Conservation (phyloP, 2,113 vertebrate genomes). For the Corydoras sp. region DNA sequence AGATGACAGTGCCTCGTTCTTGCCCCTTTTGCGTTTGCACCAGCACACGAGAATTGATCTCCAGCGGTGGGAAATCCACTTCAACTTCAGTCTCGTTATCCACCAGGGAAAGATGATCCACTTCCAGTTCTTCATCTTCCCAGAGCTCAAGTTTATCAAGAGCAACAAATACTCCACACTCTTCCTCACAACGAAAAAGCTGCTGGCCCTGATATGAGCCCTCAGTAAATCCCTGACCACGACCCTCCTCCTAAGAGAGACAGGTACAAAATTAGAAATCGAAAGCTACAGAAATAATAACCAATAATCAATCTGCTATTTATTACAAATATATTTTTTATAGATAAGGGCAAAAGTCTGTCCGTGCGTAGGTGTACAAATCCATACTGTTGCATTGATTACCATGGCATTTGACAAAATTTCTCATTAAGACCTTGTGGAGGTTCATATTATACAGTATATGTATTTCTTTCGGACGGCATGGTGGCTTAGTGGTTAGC, state of each 20-base stretch:
- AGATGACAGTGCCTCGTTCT: conserved; percentile 93
- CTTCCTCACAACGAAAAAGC: conserved; percentile 93
- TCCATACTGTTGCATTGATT: too few species aligned
- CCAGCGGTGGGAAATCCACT: conserved; percentile 77
- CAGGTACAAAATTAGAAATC: neutral
- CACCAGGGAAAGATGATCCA: conserved; percentile 75
- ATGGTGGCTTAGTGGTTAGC: too few species aligned
- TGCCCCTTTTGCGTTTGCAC: conserved; percentile 86
- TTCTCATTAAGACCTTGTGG: too few species aligned
- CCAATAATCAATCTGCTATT: too few species aligned
- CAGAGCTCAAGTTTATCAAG: conserved; percentile 91
- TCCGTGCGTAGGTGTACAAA: too few species aligned
- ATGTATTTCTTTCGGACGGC: too few species aligned
- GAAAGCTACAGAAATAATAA: neutral
- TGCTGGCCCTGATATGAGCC: conserved; percentile 94
- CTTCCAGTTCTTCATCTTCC: conserved; percentile 82
- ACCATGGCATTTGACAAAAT: too few species aligned
- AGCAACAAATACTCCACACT: conserved; percentile 94
- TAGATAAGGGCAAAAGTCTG: neutral
- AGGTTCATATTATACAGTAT: too few species aligned
- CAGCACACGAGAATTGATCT: conserved; percentile 93
- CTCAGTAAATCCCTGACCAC: conserved; percentile 93
- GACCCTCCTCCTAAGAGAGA: conserved; percentile 83
- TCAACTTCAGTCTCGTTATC: conserved; percentile 69
- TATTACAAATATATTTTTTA: too few species aligned